Evolutionary conservation across 2,113 vertebrate species (phyloP), one percentile per base, ranked within the genome.

Genomic region (Ciconia maguari): DNA sequence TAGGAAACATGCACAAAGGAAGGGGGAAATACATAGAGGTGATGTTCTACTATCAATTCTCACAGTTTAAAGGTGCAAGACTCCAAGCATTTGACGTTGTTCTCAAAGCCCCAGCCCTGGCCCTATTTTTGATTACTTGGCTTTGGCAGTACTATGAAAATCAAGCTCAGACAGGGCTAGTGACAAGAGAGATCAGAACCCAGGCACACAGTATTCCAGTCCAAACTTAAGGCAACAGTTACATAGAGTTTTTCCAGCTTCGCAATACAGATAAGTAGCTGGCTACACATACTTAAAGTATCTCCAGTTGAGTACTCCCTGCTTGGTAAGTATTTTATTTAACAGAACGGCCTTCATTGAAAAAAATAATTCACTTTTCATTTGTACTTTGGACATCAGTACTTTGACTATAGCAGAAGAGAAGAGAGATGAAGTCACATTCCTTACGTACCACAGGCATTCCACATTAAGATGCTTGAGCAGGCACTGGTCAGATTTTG

Each of bases 1-100:
- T 1, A 52, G 48, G 26, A 83, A 74, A 46, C 29, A 11, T 0
- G 0, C 10, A 42, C 18, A 74, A 58, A 11, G 30, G 7, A 76
- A 36, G 6, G 7, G 13, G 51, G 7, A 55, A 89, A 68, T 2
- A 26, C 11, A 22, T 1, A 46, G 26, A 83, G 16, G 15, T 22
- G 3, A 42, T 32, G 41, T 7, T 79, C 48, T 26, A 6, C 18
- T 20, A 44, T 4, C 9, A 57, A 0, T 32, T 78, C 24, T 72
- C 60, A 83, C 21, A 25, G 26, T 11, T 69, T 30, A 41, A 79
- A 75, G 12, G 25, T 38, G n/a, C 11, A 8, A 4, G 7, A 69
- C 6, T 34, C 24, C 22, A 76, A 30, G 15, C 26, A n/a, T 26
- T 54, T 1, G 2, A 57, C 17, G 14, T 1, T 24, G 18, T 3